Evolutionary conservation across 2,797 vertebrate species (phyloP).

Genomic region (Euthynnus affinis): DNA sequence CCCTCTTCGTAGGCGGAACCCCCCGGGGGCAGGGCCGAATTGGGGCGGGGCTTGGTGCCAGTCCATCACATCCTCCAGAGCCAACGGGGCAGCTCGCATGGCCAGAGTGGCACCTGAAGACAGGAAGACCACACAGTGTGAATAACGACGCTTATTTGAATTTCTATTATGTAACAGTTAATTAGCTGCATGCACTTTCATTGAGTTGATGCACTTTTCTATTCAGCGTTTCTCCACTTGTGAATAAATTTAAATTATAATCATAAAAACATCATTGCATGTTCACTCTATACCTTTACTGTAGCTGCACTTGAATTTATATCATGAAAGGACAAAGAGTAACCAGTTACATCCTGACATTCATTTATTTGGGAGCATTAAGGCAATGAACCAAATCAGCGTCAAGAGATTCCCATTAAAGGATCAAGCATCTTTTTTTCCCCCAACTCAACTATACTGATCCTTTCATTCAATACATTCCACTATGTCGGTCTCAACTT

Average conservation of each 20-base stretch:
- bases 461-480: conserved; percentile 26
- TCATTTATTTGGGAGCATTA: neutral
- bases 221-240: no score
- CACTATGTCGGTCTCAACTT: conserved; percentile 2
- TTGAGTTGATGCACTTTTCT: neutral
- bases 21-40: conserved; percentile 90
- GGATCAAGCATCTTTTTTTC: neutral
- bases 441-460: neutral
- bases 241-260: neutral
- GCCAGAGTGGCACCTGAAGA: conserved; percentile 94
- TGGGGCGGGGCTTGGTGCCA: conserved; percentile 96
- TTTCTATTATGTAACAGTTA: neutral
- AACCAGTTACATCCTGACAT: neutral
- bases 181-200: no score
- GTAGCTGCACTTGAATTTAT: no score
- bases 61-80: conserved; percentile 93
- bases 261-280: neutral
- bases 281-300: neutral
- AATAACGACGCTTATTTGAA: neutral
- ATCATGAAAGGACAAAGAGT: neutral
- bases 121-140: neutral
- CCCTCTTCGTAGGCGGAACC: conserved; percentile 94
- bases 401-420: conserved; percentile 27
- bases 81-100: conserved; percentile 94
- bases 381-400: conserved; percentile 18